Conservation (phyloP, 2,113 vertebrate species). For the Phoenicopterus ruber region DNA sequence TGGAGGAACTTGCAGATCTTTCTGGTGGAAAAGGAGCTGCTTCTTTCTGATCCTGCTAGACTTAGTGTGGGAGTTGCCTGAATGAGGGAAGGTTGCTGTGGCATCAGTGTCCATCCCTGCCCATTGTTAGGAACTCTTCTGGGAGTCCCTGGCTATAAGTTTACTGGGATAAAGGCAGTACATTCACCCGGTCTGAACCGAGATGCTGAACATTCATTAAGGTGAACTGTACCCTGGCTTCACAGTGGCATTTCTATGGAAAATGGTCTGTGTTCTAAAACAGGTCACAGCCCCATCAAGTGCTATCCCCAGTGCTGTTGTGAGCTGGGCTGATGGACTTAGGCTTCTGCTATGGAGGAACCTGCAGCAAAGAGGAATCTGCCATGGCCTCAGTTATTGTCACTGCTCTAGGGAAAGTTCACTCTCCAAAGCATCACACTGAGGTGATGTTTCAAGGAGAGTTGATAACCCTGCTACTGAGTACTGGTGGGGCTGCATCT, state of each 20-base stretch:
- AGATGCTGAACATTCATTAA: rapidly evolving
- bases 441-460: not conserved
- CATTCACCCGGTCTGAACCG: not conserved
- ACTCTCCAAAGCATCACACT: not conserved
- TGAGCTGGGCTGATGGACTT: not conserved
- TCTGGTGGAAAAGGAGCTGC: not conserved
- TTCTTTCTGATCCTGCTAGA: not conserved
- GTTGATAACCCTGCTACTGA: not conserved
- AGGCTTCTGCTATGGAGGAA: not conserved
- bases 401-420: not conserved
- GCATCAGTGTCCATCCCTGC: not conserved
- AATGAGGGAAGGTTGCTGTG: not conserved
- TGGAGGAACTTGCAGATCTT: not conserved
- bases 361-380: not conserved
- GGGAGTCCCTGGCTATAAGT: not conserved
- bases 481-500: not conserved
- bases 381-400: not conserved
- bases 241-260: not conserved
- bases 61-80: not conserved
- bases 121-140: not conserved
- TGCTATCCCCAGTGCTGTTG: not conserved
- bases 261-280: not conserved
- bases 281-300: not conserved
- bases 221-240: not conserved
- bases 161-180: not conserved